Conservation (phyloP, 2,888 invertebrate genomes). For the Ectemnius continuus region DNA sequence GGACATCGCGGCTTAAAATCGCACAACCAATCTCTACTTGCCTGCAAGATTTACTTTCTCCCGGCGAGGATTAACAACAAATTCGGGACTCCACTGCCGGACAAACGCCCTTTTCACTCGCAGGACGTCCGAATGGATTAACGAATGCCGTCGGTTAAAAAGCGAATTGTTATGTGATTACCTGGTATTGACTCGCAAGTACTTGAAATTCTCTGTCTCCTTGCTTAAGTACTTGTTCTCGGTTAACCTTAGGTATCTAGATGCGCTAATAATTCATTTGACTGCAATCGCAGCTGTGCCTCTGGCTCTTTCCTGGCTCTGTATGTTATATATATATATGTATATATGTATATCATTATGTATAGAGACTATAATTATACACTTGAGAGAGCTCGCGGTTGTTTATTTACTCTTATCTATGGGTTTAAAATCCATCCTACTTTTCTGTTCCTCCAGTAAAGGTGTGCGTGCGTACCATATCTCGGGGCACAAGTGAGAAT, state of each 20-base stretch:
- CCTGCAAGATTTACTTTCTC: slow-evolving; percentile 8
- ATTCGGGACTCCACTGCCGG: slow-evolving; percentile 5
- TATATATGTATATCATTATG: slow-evolving; percentile 36
- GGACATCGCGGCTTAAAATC: slow-evolving; percentile 3
- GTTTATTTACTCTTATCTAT: slow-evolving; percentile 39
- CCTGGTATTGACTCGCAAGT: slow-evolving; percentile 67
- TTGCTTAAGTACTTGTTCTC: slow-evolving; percentile 31
- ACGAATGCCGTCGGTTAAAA: slow-evolving; percentile 70
- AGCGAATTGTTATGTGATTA: slow-evolving; percentile 65
- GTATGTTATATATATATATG: slow-evolving; percentile 26
- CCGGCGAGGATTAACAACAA: slow-evolving; percentile 5
- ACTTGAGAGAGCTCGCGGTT: slow-evolving; percentile 40
- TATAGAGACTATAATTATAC: slow-evolving; percentile 43
- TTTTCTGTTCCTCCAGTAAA: slow-evolving; percentile 18
- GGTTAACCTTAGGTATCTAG: slow-evolving; percentile 36
- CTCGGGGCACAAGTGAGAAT: slow-evolving; percentile 41
- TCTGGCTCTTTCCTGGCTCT: slow-evolving; percentile 24
- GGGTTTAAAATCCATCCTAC: slow-evolving; percentile 41
- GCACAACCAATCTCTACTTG: not conserved
- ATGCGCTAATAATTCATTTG: slow-evolving; percentile 37
- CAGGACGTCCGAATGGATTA: slow-evolving; percentile 75
- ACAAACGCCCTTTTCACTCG: slow-evolving; percentile 14
- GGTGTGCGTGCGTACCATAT: slow-evolving; percentile 58
- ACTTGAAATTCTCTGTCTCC: slow-evolving; percentile 39
- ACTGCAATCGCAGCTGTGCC: slow-evolving; percentile 33